These are phyloP conservation scores for Clamator glandarius DNA, from an alignment of 2,797 vertebrate genomes.

Conservation along the genomic window DNA sequence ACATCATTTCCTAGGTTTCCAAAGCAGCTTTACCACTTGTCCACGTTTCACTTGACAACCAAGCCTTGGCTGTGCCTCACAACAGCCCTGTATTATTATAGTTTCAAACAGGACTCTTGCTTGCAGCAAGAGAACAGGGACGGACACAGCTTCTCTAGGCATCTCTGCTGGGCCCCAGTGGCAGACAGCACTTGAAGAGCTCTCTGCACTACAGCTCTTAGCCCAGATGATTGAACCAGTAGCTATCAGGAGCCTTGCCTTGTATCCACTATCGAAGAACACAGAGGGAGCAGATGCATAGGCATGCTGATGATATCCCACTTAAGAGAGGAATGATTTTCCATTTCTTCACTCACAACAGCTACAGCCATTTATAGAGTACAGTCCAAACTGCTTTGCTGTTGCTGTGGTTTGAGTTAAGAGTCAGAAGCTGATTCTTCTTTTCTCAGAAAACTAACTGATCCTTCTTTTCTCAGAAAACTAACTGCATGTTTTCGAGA, in stretches of 20 bases:
- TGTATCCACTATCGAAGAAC: rapidly evolving
- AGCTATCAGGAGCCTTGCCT: not conserved
- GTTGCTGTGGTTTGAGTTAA: too few relatives aligned
- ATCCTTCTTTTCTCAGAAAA: too few relatives aligned
- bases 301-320: not conserved
- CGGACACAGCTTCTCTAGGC: not conserved
- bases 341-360: not conserved
- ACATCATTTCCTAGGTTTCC: not conserved
- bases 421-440: too few relatives aligned
- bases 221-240: not conserved
- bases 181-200: not conserved
- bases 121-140: not conserved
- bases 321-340: not conserved
- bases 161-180: not conserved
- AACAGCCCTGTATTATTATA: not conserved
- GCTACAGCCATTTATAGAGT: not conserved
- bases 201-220: not conserved
- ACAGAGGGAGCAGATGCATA: not conserved
- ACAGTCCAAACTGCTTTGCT: not conserved
- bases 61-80: not conserved
- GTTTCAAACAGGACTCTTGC: not conserved
- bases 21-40: not conserved
- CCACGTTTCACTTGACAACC: not conserved
- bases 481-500: too few relatives aligned
- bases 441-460: too few relatives aligned